Evolutionary conservation across 2,888 invertebrate genomes (phyloP).

Genomic region (Coleophora flavipennella): DNA sequence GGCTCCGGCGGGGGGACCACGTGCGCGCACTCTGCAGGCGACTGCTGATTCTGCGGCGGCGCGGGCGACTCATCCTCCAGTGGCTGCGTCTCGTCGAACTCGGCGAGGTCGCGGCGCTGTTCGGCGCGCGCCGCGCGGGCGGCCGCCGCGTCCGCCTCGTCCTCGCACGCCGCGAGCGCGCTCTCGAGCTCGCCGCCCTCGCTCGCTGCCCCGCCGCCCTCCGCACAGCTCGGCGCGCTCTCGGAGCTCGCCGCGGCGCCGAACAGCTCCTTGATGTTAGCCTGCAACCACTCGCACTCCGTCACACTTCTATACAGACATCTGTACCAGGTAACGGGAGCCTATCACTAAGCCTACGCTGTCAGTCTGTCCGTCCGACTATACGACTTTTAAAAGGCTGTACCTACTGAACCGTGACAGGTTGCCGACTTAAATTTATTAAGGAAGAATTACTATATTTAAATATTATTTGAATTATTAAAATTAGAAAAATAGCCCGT

Average conservation of each 20-base stretch:
- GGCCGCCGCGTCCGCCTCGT: constrained; percentile 94
- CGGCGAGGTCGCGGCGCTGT: constrained; percentile 90
- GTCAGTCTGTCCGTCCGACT: no score
- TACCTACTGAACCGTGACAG: no score
- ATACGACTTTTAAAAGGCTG: no score
- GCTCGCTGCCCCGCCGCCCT: constrained; percentile 47
- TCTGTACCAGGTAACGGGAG: not conserved
- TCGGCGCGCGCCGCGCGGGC: constrained; percentile 92
- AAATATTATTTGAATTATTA: no score
- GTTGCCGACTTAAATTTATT: no score
- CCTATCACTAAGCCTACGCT: no score
- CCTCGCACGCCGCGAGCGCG: constrained; percentile 93
- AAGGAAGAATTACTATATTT: no score
- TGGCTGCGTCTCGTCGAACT: constrained; percentile 96
- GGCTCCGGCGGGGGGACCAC: constrained; percentile 18
- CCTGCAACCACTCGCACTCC: constrained; percentile 27
- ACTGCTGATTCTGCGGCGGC: constrained; percentile 12
- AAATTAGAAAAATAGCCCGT: no score
- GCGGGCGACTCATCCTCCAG: constrained; percentile 78
- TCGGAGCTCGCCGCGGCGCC: constrained; percentile 76
- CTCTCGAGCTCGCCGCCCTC: constrained; percentile 76
- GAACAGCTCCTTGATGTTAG: constrained; percentile 95
- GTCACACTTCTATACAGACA: not conserved
- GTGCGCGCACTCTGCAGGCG: constrained; percentile 5
- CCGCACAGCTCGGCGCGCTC: constrained; percentile 68